Evolutionary conservation across 2,797 vertebrate genomes (phyloP), one percentile per base, ranked within the genome.

Genomic region (Enteromius thamalakanensis): DNA sequence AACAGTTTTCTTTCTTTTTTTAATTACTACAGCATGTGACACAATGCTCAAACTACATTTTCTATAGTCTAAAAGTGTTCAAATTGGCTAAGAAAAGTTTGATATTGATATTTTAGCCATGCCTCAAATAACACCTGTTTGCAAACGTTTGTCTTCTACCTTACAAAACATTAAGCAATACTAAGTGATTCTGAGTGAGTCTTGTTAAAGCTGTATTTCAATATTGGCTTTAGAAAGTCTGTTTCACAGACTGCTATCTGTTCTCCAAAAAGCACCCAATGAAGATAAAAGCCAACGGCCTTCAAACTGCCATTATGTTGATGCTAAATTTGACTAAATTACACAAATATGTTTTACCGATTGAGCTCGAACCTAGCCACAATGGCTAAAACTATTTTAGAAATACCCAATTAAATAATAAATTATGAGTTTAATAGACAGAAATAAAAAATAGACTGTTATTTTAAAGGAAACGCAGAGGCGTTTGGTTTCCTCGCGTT

Each of bases 401-500:
- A 76, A 76, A 78, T 47, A 78, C 21, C 17, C 23, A 65, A 78
- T 65, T 78, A 49, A 17, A 4, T 47, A 7, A 65, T n/a, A 29
- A 5, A 78, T 65, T 8, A 49, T 29, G 14, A 64, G 6, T 47
- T 65, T 40, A 58, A 26, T 26, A 6, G 34, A 11, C 34, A 42
- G n/a, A 51, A 75, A 75, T 55, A 8, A 74, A 19, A 32, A 74
- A 29, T 19, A 32, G 29, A 19, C 40, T 34, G n/a, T 19, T 62
- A 29, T 29, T 64, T 32, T 49, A 32, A 65, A 49, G 29, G 15
- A 8, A 78, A 49, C 17, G 9, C 53, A 21, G 6, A 40, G 12
- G 40, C 42, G 17, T 49, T 78, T 47, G 5, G 40, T 62, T 78
- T 65, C 47, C 40, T 65, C 60, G 23, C 26, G 5, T 55, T 80